Evolutionary conservation across 2,113 vertebrate species (phyloP).

Genomic region (Oxygymnocypris stewartii): DNA sequence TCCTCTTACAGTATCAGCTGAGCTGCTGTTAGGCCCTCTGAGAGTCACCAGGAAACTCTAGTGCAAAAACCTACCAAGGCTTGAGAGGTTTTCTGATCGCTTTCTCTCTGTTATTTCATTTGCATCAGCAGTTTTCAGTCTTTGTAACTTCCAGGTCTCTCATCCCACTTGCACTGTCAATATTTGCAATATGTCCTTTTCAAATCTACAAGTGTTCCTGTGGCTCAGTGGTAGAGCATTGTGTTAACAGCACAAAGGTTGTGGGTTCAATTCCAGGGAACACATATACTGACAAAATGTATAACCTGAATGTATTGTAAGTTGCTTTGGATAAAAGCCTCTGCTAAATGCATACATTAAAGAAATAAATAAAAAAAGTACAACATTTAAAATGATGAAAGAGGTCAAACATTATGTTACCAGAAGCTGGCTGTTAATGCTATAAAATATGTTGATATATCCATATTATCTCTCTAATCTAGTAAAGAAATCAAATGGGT

Average conservation of each 20-base stretch:
- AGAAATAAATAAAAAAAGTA: too few relatives aligned
- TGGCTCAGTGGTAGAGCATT: too few relatives aligned
- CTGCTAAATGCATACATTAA: too few relatives aligned
- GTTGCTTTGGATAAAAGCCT: too few relatives aligned
- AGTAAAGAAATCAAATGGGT: too few relatives aligned
- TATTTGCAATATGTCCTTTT: too few relatives aligned
- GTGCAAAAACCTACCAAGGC: constrained; percentile 55
- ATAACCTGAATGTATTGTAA: too few relatives aligned
- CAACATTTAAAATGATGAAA: neutral
- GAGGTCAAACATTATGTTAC: neutral
- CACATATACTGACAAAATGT: too few relatives aligned
- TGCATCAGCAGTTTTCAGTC: neutral
- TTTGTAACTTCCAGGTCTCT: neutral
- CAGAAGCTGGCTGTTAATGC: neutral
- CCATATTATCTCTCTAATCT: neutral
- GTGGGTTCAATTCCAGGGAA: too few relatives aligned
- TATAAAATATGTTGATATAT: neutral
- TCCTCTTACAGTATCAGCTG: constrained; percentile 67
- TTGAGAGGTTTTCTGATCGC: constrained; percentile 35
- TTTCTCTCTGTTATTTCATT: constrained; percentile 16
- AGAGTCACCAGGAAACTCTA: constrained; percentile 66
- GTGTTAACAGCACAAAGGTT: too few relatives aligned
- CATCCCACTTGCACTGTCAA: neutral
- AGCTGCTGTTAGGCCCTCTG: constrained; percentile 63
- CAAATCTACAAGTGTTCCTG: too few relatives aligned